Percentiles rank a stretch among this genome's conserved stretches.
phyloP scores from a whole-genome alignment of 1,140 invertebrate species.

The Kradibia gibbosae region DNA sequence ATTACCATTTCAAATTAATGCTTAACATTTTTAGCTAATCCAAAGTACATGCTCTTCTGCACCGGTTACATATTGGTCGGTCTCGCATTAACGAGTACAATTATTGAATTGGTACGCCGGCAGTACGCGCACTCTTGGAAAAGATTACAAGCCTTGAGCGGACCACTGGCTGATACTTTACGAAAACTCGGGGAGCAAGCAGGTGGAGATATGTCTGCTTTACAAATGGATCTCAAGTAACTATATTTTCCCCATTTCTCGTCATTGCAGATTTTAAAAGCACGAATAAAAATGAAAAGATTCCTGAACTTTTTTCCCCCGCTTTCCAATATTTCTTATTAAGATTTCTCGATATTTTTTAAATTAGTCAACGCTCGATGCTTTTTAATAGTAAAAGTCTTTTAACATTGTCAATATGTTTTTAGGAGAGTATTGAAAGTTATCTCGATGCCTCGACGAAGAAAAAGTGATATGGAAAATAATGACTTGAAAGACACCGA shows the following conservation, averaged over 20 bases:
- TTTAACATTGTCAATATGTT: conserved; percentile 19
- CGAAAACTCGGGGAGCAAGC: conserved; percentile 82
- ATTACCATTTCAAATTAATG: too few species aligned
- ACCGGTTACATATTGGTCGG: conserved; percentile 95
- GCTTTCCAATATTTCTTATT: background rate
- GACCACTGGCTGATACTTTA: conserved; percentile 85
- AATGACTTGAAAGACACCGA: conserved; percentile 69
- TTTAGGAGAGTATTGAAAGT: conserved; percentile 62
- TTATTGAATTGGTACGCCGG: conserved; percentile 89
- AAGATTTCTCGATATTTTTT: background rate
- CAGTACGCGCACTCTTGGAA: conserved; percentile 91
- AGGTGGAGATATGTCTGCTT: conserved; percentile 79
- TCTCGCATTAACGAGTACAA: conserved; percentile 93
- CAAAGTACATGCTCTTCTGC: conserved; percentile 90
- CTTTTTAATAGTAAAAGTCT: conserved; percentile 35
- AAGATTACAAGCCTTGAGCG: conserved; percentile 82
- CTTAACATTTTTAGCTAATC: conserved; percentile 76
- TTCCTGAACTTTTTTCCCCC: background rate
- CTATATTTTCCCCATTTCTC: background rate
- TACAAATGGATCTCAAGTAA: conserved; percentile 79
- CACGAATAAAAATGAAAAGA: too few species aligned
- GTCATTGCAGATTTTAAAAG: background rate
- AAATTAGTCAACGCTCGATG: too few species aligned
- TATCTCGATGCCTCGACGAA: conserved; percentile 66
- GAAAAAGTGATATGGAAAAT: conserved; percentile 56